Base-by-base conservation (phyloP, 1,140 invertebrate genomes). In the Brachionus plicatilis region DNA sequence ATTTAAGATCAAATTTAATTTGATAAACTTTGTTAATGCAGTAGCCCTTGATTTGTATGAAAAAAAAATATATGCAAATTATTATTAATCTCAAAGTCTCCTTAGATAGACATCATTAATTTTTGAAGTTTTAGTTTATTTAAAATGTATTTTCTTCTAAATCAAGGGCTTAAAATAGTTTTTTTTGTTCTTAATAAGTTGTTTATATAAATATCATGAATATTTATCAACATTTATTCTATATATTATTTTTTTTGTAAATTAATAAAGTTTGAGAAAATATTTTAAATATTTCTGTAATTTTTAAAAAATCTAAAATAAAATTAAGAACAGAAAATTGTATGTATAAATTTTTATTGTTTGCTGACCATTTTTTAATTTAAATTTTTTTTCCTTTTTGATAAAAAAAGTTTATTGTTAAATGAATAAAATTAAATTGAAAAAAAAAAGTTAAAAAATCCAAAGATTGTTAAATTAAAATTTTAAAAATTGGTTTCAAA, bases 401-500 rank as follows among this genome's bases (percentile, higher is more conserved):
- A 14, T 56, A 14, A 56, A 56, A 53, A 56, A 65, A 65, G 27
- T 24, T 65, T 65, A 65, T n/a, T 24, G 27, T 12, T n/a, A 65
- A 24, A 65, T 24, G 27, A 24, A 65, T n/a, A 20, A 24, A 65
- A 11, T 24, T 65, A 14, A 75, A 29, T 11, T 41, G 17, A 75
- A 75, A 33, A 68, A 68, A 68, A 12, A 33, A 68, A 33, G 14
- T 14, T 68, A 33, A 33, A 68, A 41, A 43, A 43, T 17, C n/a
- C n/a, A 37, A 37, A 37, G 33, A 37, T 37, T 37, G 33, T 37
- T 37, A 37, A 37, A 37, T 33, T 37, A 37, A 11, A 45, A 14
- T 4, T 50, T 50, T 76, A 76, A 76, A 76, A 76, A 29, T 76
- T 76, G 24, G 72, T 76, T 37, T 76, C 72, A 47, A 50, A 76